Evolutionary conservation across 1,140 invertebrate species (phyloP), one percentile per base, ranked within the genome.

Genomic region (Temnothorax nylanderi): DNA sequence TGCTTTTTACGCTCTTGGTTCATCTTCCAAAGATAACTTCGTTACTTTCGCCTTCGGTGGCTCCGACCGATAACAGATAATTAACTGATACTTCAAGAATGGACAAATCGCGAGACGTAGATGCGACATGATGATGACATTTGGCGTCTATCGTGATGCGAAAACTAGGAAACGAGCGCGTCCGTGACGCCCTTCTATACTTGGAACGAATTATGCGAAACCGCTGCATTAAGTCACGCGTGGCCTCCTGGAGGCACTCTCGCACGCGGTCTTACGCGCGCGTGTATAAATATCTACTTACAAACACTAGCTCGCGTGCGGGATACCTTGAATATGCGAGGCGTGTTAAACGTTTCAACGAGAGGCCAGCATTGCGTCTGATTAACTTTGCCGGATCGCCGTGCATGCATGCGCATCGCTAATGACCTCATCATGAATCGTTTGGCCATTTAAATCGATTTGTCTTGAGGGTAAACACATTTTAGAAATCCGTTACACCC

Each of bases 361-460:
- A 88, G 87, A 49, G 58, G 80, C 67, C 88, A 82, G 37, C 64
- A 62, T 86, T 85, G 77, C 88, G 69, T 84, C 56, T 78, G 74
- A 90, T 90, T 89, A 87, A 77, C 71, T 86, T 54, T 54, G 67
- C 51, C 71, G 7, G 41, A 47, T 62, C 26, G 34, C 1, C 21
- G 41, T 11, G 54, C 69, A n/a, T 60, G 80, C 6, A 8, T 62
- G 26, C 26, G 80, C 80, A 84, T 84, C 54, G 10, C 32, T 84
- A 74, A 74, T 75, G 78, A 71, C 3, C 21, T 0, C 10, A 44
- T 81, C 34, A n/a, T 16, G 21, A n/a, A 18, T 62, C 41, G 34
- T 21, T 49, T 41, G 34, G 69, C 21, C 64, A 81, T 81, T 75
- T 84, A 75, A 84, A 84, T 74, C 8, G 32, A 71, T 21, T 74